phyloP scores from a whole-genome alignment of 2,113 vertebrate genomes.

The Puma concolor region DNA sequence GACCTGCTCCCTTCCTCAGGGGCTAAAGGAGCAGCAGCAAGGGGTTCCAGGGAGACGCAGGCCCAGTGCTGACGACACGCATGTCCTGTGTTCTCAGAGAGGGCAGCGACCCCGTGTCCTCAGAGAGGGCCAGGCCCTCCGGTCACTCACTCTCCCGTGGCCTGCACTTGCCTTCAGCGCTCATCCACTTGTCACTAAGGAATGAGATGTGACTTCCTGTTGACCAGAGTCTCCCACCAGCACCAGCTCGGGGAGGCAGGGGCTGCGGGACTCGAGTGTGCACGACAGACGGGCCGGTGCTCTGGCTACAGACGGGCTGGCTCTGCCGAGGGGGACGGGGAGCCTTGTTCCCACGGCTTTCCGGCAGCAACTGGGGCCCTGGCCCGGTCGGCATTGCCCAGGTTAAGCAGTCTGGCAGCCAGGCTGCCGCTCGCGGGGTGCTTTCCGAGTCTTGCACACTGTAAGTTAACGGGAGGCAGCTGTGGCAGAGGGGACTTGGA shows the following conservation, averaged over 20 bases:
- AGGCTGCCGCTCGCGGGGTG: background rate
- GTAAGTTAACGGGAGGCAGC: conserved; percentile 62
- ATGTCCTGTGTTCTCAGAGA: background rate
- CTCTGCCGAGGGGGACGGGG: background rate
- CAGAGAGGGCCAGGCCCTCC: background rate
- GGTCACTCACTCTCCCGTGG: accelerated
- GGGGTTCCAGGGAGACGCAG: background rate
- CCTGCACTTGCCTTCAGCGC: background rate
- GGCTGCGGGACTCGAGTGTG: background rate
- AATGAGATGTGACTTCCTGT: background rate
- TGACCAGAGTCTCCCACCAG: background rate
- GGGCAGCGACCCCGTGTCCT: no score
- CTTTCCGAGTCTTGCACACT: conserved; percentile 17
- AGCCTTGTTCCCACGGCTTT: background rate
- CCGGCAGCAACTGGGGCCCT: background rate
- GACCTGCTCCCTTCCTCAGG: background rate
- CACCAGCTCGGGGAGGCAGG: background rate
- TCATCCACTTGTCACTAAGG: background rate
- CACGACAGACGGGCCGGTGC: no score
- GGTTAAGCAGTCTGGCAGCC: conserved; percentile 12
- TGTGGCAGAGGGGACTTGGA: background rate
- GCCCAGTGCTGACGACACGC: background rate
- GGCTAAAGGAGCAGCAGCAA: background rate
- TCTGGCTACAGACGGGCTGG: background rate
- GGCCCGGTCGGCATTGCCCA: background rate